Conservation (phyloP, 2,888 invertebrate species). For the Andrena haemorrhoa region DNA sequence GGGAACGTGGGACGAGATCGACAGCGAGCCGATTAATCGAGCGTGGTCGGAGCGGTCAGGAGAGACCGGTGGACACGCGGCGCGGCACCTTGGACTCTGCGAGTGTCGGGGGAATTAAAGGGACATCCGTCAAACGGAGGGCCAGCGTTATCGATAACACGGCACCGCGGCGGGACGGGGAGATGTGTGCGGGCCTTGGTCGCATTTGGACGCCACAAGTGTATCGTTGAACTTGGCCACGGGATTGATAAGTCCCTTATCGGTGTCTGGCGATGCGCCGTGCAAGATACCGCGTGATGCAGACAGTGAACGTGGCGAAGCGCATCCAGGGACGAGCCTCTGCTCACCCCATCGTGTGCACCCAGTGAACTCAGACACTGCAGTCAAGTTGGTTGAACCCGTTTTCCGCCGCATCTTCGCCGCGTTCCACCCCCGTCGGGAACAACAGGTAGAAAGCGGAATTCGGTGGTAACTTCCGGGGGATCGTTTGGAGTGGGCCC, state of each 20-base stretch:
- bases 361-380: neutral
- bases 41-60: neutral
- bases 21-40: neutral
- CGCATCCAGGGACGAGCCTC: constrained; percentile 17
- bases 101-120: constrained; percentile 4
- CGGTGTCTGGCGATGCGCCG: neutral
- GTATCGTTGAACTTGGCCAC: neutral
- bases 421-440: neutral
- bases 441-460: constrained; percentile 53
- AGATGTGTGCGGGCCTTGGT: constrained; percentile 4
- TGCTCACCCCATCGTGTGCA: neutral
- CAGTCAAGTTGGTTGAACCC: neutral
- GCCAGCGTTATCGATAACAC: constrained; percentile 31
- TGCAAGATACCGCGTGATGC: neutral
- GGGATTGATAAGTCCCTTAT: neutral
- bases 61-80: neutral
- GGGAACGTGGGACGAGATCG: constrained; percentile 12
- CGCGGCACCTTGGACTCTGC: too few species aligned
- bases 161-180: constrained; percentile 24
- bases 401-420: neutral
- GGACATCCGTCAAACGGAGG: neutral
- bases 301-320: constrained; percentile 22
- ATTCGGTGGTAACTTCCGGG: constrained; percentile 2
- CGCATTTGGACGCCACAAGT: neutral
- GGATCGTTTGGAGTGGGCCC: neutral